These are phyloP conservation scores for Syrista parreyssii DNA, from an alignment of 2,888 invertebrate species.

Conservation along the genomic window DNA sequence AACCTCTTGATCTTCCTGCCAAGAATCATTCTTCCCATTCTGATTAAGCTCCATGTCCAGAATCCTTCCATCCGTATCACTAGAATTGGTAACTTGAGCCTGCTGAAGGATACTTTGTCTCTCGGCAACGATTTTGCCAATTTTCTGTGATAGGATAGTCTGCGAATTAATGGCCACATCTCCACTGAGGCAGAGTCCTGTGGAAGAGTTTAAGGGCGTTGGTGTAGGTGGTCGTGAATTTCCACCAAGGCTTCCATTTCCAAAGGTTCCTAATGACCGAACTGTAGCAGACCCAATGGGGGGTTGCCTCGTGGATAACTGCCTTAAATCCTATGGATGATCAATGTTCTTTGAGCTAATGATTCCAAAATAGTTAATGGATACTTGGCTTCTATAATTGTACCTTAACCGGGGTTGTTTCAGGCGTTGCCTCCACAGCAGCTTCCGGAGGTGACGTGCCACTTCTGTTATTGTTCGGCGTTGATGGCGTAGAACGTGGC, in stretches of 20 bases:
- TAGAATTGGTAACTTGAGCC: slow-evolving; percentile 20
- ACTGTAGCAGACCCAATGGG: slow-evolving; percentile 75
- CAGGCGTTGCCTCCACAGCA: slow-evolving; percentile 89
- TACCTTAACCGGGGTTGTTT: slow-evolving; percentile 86
- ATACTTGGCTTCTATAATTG: neutral
- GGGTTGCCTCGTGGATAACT: slow-evolving; percentile 61
- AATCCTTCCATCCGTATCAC: slow-evolving; percentile 27
- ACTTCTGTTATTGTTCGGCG: slow-evolving; percentile 59
- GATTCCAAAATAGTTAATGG: neutral
- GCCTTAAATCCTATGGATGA: slow-evolving; percentile 58
- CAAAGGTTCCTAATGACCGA: slow-evolving; percentile 71
- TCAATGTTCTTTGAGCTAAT: neutral
- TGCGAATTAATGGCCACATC: slow-evolving; percentile 41
- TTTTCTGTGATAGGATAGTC: slow-evolving; percentile 42
- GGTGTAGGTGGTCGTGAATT: slow-evolving; percentile 78
- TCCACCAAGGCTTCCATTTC: slow-evolving; percentile 57
- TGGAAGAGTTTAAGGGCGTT: slow-evolving; percentile 61
- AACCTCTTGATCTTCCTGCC: slow-evolving; percentile 64
- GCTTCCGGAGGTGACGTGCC: slow-evolving; percentile 85
- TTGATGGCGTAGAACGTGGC: slow-evolving; percentile 64
- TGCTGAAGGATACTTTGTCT: slow-evolving; percentile 37
- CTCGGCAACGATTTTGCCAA: slow-evolving; percentile 49
- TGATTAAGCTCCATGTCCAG: slow-evolving; percentile 33
- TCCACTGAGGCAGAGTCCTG: slow-evolving; percentile 27
- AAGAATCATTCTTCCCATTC: slow-evolving; percentile 58